Evolutionary conservation across 2,888 invertebrate genomes (phyloP).

Genomic region (Minunthozetes semirufus): DNA sequence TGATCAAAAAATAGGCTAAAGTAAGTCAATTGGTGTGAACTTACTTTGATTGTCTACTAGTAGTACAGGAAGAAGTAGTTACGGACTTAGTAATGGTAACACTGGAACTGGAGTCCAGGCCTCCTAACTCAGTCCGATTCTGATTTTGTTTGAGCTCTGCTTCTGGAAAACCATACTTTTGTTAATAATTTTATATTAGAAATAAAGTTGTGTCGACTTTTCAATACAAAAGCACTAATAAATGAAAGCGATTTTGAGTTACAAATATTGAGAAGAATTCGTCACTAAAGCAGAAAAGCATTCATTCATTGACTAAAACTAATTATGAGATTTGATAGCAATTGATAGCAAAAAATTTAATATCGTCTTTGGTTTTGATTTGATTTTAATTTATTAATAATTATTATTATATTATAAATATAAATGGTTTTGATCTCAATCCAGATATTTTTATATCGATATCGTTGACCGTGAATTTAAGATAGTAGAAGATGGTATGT

Average conservation of each 20-base stretch:
- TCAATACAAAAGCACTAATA: background rate
- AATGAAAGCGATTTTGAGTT: background rate
- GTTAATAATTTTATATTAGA: conserved; percentile 2
- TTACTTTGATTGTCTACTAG: conserved; percentile 28
- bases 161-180: conserved; percentile 16
- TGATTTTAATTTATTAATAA: background rate
- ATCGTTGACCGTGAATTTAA: conserved; percentile 5
- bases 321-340: no score
- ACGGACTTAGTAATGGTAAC: conserved; percentile 28
- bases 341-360: conserved; percentile 26
- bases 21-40: conserved; percentile 4
- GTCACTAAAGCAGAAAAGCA: conserved; percentile 22
- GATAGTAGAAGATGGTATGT: background rate
- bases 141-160: conserved; percentile 11
- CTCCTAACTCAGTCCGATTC: conserved; percentile 25
- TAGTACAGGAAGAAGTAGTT: conserved; percentile 16
- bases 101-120: conserved; percentile 14
- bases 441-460: background rate
- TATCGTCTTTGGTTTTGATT: background rate
- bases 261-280: background rate
- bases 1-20: background rate
- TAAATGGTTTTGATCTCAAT: background rate
- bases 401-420: conserved; percentile 5
- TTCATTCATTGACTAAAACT: background rate
- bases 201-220: background rate